Conservation (phyloP, 2,113 vertebrate species). For the Oreochromis niloticus region DNA sequence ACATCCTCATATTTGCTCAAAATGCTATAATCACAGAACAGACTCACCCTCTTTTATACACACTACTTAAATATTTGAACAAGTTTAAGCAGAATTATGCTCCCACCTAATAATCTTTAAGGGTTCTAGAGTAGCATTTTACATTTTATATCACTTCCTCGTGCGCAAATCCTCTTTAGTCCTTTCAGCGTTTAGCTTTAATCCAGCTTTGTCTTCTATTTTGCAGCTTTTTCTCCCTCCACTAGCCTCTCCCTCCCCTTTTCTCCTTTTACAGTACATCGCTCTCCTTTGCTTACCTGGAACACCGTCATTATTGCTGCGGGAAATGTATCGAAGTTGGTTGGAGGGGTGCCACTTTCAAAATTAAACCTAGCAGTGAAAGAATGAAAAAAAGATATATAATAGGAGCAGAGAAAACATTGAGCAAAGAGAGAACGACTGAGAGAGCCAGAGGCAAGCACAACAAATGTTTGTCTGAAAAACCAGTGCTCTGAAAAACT, state of each 20-base stretch:
- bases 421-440: background rate
- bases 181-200: background rate
- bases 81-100: background rate
- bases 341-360: slow-evolving; percentile 86
- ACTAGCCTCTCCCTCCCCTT: background rate
- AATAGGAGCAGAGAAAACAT: background rate
- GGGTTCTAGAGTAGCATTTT: background rate
- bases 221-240: background rate
- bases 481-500: background rate
- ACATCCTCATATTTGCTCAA: background rate
- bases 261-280: background rate
- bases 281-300: slow-evolving; percentile 75
- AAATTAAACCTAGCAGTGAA: slow-evolving; percentile 77
- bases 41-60: background rate
- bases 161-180: background rate
- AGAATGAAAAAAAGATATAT: background rate
- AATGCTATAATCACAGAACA: background rate
- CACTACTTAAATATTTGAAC: background rate
- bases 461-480: background rate
- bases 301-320: slow-evolving; percentile 99
- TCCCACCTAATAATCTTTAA: background rate
- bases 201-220: background rate
- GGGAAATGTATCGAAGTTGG: slow-evolving; percentile 97
- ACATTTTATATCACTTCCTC: background rate
- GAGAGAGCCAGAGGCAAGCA: background rate